Base-by-base conservation (phyloP, 1,140 invertebrate species). In the Drosophila bocqueti region DNA sequence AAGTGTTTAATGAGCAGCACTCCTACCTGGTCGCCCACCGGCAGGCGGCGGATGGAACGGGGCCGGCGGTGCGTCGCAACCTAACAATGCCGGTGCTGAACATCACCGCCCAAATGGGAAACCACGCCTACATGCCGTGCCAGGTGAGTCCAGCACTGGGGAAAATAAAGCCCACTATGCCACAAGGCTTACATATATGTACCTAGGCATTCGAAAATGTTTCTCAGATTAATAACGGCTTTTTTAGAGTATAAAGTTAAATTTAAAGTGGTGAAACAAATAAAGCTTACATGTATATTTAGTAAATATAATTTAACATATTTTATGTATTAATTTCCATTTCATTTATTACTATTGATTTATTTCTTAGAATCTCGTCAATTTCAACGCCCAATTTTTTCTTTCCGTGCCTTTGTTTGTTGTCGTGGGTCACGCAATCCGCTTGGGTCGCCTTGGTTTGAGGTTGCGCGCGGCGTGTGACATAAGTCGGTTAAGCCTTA, bases 81-180 rank as follows among this genome's bases (percentile, higher is more conserved):
- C 85, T 90, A 43, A 90, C 85, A 85, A 85, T 90, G 81, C 85
- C 85, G 9, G 85, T 90, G 81, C 85, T 90, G 52, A 98, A 98
- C 93, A 96, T 97, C 92, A 97, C 97, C 47, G 96, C 96, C 58
- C 97, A 97, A 93, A 94, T 97, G 79, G 97, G 97, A 76, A 97
- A 96, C 38, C 96, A 97, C 93, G 97, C 96, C 75, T 97, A 96
- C 93, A 94, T 98, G 79, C 96, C 97, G 47, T 98, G 97, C 94
- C 97, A 96, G 94, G 96, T 97, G 68, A 90, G 85, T 65, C n/a
- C 4, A 29, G 13, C 61, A 52, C 66, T 16, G 4, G 0, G 11
- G 26, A 24, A 26, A 54, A 29, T 52, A 0, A 18, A 31, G 2
- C 0, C 16, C 26, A n/a, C 4, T 7, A 24, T 3, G 45, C 31